Conservation (phyloP, 2,113 vertebrate genomes). For the Coturnix japonica region DNA sequence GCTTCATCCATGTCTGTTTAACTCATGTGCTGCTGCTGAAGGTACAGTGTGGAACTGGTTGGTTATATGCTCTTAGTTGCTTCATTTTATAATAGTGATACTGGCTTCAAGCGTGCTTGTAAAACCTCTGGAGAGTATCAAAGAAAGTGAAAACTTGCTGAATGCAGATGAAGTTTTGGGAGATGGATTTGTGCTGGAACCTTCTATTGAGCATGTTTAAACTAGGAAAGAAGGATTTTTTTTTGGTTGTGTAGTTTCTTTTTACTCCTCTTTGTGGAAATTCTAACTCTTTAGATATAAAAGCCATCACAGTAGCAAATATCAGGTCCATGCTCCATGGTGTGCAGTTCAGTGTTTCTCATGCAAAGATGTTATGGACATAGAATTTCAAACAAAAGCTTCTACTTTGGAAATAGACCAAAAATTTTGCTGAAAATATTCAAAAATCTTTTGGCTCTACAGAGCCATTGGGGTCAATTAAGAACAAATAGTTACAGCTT, state of each 20-base stretch:
- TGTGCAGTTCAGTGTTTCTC: not conserved
- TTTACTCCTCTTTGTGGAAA: not conserved
- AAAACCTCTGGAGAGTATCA: not conserved
- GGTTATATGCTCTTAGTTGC: not conserved
- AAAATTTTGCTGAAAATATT: not conserved
- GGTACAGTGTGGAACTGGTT: not conserved
- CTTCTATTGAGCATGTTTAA: not conserved
- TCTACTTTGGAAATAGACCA: not conserved
- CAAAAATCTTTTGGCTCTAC: not conserved
- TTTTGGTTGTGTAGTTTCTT: not conserved
- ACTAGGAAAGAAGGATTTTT: not conserved
- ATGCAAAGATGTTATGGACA: not conserved
- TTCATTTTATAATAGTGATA: not conserved
- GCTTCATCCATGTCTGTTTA: not conserved
- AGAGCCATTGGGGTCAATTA: not conserved
- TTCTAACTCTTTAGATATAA: not conserved
- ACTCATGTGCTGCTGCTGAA: not conserved
- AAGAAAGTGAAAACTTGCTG: not conserved
- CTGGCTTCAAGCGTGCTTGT: accelerated
- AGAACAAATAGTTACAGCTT: not conserved
- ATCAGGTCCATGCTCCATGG: not conserved
- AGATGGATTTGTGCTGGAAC: not conserved
- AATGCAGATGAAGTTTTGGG: not conserved
- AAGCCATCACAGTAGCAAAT: not conserved
- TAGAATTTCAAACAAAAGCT: not conserved